Evolutionary conservation across 2,888 invertebrate species (phyloP).

Genomic region (Dryocosmus kuriphilus): DNA sequence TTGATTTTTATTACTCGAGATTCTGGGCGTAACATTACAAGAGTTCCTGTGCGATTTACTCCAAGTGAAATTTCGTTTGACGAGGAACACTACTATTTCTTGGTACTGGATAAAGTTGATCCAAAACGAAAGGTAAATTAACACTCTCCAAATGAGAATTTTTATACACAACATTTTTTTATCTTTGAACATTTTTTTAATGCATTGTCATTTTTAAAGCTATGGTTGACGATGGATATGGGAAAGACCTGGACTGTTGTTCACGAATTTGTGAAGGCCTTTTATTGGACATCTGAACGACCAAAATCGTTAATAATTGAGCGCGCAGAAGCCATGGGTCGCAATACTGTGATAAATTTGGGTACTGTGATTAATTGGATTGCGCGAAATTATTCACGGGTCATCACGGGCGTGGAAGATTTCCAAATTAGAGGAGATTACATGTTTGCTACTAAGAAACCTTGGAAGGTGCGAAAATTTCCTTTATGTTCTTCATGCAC

Average conservation of each 20-base stretch:
- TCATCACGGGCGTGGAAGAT: conserved; percentile 87
- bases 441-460: conserved; percentile 88
- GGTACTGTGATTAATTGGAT: conserved; percentile 64
- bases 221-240: conserved; percentile 88
- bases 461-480: not conserved
- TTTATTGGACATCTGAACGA: conserved; percentile 84
- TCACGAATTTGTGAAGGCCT: conserved; percentile 87
- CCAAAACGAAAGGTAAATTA: conserved; percentile 81
- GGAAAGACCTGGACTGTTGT: conserved; percentile 85
- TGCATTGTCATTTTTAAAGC: conserved; percentile 76
- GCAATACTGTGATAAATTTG: conserved; percentile 79
- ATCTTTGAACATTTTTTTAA: conserved; percentile 82
- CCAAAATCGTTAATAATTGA: conserved; percentile 83
- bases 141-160: conserved; percentile 8
- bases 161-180: conserved; percentile 82
- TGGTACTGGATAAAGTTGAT: conserved; percentile 87
- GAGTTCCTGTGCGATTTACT: conserved; percentile 84
- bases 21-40: conserved; percentile 84
- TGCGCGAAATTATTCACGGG: conserved; percentile 72
- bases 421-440: conserved; percentile 91
- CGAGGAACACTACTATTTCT: conserved; percentile 83
- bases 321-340: conserved; percentile 82
- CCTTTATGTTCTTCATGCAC: conserved; percentile 22
- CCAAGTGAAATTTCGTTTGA: conserved; percentile 90
- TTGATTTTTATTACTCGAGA: conserved; percentile 87